Conservation (phyloP, 2,888 invertebrate genomes). For the Lissocephala sabroskyi region DNA sequence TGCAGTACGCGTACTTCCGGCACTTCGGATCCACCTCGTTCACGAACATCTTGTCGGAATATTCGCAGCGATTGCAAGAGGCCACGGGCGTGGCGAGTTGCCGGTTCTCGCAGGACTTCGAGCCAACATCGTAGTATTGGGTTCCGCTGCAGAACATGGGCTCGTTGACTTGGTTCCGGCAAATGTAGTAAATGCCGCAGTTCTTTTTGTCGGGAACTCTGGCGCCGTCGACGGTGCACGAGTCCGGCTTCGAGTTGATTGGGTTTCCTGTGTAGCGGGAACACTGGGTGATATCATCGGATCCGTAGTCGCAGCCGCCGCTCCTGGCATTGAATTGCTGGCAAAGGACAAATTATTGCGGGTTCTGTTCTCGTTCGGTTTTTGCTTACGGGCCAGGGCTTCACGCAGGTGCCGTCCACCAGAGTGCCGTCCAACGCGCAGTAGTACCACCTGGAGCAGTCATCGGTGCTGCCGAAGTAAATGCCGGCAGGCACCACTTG, state of each 20-base stretch:
- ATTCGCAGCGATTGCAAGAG: background rate
- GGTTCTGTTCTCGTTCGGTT: too few relatives aligned
- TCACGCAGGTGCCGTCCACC: constrained; percentile 16
- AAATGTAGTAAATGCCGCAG: too few relatives aligned
- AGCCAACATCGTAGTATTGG: too few relatives aligned
- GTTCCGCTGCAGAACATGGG: background rate
- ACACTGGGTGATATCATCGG: too few relatives aligned
- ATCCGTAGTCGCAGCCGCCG: too few relatives aligned
- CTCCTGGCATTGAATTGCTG: too few relatives aligned
- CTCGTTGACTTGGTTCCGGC: background rate
- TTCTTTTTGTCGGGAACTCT: too few relatives aligned
- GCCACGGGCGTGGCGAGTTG: background rate
- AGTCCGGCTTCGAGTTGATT: too few relatives aligned
- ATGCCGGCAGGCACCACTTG: constrained; percentile 23
- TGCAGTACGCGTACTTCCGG: background rate
- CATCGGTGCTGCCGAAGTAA: constrained; percentile 34
- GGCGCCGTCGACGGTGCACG: background rate
- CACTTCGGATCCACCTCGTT: background rate
- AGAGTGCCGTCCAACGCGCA: background rate
- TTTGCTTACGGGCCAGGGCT: background rate
- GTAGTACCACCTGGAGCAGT: constrained; percentile 31
- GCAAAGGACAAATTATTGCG: too few relatives aligned
- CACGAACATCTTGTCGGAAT: background rate
- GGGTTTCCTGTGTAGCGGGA: too few relatives aligned
- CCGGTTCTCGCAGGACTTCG: background rate